phyloP scores from a whole-genome alignment of 2,113 vertebrate species.

The Saccopteryx leptura region DNA sequence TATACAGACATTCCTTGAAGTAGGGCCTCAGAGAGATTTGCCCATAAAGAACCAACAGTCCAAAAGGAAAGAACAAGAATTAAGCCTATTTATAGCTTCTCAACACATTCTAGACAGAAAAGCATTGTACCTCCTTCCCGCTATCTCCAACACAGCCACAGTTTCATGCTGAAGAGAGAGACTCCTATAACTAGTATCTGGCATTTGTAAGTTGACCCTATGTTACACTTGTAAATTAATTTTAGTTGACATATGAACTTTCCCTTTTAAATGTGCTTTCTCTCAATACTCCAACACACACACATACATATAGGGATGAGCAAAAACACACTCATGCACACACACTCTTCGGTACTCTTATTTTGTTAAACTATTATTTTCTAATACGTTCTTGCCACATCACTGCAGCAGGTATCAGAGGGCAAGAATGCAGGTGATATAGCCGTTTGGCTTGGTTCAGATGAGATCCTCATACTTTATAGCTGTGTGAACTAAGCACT shows the following conservation, averaged over 20 bases:
- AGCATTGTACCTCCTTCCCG: not conserved
- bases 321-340: no score
- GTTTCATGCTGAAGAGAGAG: not conserved
- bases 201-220: not conserved
- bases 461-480: not conserved
- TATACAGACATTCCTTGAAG: not conserved
- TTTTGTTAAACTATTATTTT: not conserved
- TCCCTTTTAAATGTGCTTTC: not conserved
- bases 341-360: not conserved
- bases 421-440: not conserved
- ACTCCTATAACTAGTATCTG: fast-evolving
- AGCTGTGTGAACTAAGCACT: not conserved
- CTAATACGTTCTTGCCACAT: not conserved
- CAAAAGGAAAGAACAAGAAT: not conserved
- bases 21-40: not conserved
- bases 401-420: not conserved
- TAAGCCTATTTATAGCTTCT: not conserved
- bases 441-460: not conserved
- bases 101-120: not conserved
- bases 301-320: not conserved
- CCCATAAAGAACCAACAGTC: not conserved
- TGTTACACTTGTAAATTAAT: not conserved
- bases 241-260: not conserved
- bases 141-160: not conserved
- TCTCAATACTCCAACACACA: not conserved